Evolutionary conservation across 2,888 invertebrate genomes (phyloP).

Genomic region (Athalia cordata): DNA sequence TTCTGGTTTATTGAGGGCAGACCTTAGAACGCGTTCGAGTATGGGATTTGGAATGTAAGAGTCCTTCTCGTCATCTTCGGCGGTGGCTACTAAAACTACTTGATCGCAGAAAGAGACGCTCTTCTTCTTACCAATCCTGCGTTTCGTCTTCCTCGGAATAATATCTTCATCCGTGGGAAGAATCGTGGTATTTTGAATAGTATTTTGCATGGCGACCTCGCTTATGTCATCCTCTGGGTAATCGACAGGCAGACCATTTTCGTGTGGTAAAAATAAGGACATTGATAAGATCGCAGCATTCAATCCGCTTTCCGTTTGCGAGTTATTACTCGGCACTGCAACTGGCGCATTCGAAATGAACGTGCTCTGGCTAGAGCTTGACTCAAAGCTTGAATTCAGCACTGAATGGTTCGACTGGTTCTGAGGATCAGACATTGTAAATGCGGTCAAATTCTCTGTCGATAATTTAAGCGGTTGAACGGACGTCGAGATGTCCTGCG

Average conservation of each 20-base stretch:
- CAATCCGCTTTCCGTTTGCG: slow-evolving; percentile 59
- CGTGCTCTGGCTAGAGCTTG: slow-evolving; percentile 61
- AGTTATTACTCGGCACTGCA: slow-evolving; percentile 18
- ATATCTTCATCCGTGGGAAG: slow-evolving; percentile 69
- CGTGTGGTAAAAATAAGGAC: slow-evolving; percentile 73
- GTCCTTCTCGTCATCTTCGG: slow-evolving; percentile 93
- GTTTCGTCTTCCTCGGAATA: slow-evolving; percentile 74
- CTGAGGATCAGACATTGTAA: slow-evolving; percentile 49
- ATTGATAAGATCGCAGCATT: slow-evolving; percentile 69
- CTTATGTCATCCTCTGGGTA: slow-evolving; percentile 70
- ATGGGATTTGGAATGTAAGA: slow-evolving; percentile 94
- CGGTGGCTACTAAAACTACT: slow-evolving; percentile 93
- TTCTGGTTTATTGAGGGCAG: slow-evolving; percentile 86
- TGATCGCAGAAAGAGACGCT: slow-evolving; percentile 97
- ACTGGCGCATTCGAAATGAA: slow-evolving; percentile 48
- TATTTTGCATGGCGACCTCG: slow-evolving; percentile 71
- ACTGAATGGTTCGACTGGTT: slow-evolving; percentile 47
- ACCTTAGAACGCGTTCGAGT: slow-evolving; percentile 88
- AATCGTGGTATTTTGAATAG: slow-evolving; percentile 70
- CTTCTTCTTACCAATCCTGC: slow-evolving; percentile 87
- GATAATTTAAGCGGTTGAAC: slow-evolving; percentile 48
- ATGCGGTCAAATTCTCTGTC: slow-evolving; percentile 51
- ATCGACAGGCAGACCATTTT: slow-evolving; percentile 74
- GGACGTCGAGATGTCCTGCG: slow-evolving; percentile 49
- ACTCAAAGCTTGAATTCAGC: slow-evolving; percentile 56